Base-by-base conservation (phyloP, 2,797 vertebrate genomes). In the Gymnoscopelus braueri region DNA sequence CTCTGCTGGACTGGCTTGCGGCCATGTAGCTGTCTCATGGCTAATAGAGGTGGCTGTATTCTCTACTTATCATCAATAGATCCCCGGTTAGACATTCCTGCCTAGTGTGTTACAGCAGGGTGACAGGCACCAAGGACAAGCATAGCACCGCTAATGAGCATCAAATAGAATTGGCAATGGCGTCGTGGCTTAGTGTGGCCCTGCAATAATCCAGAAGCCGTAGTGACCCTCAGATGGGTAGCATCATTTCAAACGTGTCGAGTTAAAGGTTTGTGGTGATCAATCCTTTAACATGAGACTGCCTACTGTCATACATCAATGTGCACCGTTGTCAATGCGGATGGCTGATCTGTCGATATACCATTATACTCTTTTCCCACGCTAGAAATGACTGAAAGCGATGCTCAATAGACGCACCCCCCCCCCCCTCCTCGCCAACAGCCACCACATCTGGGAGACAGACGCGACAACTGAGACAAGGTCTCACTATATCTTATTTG, bases 401-500 rank as follows among this genome's bases (percentile, higher is more conserved):
- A 80, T 56, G 69, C 82, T 69, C 78, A 74, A 78, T 81, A 72
- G 64, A 19, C 69, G 71, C 51, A 3, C 35, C 39, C 8, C 39
- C 39, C 7, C 8, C 39, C 32, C 4, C 39, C 39, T 7, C 4
- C 39, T 7, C 8, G 0, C 32, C 29, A 50, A 63, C 74, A 55
- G 68, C 67, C 72, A 60, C 29, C 12, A 14, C 13, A 76, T 61
- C 48, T 12, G 72, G 56, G 80, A 83, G 81, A 70, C 72, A 75
- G 80, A 71, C 71, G 81, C 83, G 77, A 82, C 81, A 77, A 85
- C 79, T 63, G 56, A 84, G 77, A 82, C 79, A 77, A 83, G 79
- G 66, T 75, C 80, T 75, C 85, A 60, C 79, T 82, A 78, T 65
- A 53, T 87, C 80, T 89, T 87, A 83, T 87, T 87, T 80, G 82